Conservation (phyloP, 2,888 invertebrate species). For the Tetropium fuscum region DNA sequence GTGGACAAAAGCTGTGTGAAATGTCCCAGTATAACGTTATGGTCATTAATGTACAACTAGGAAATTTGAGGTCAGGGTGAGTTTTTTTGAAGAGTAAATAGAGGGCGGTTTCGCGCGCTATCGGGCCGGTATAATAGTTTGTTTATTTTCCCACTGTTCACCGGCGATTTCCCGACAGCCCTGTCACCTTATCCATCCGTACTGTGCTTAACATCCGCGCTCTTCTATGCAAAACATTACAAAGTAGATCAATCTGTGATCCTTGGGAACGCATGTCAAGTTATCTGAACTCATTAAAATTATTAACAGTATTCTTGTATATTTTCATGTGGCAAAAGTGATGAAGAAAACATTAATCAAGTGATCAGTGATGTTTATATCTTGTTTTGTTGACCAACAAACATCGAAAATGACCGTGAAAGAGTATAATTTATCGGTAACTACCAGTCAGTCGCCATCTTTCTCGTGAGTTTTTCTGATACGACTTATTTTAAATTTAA, state of each 20-base stretch:
- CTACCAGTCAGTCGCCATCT: slow-evolving; percentile 71
- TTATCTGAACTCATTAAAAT: slow-evolving; percentile 47
- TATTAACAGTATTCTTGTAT: slow-evolving; percentile 33
- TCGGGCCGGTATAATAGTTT: slow-evolving; percentile 65
- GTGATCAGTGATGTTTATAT: slow-evolving; percentile 54
- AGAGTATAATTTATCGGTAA: slow-evolving; percentile 66
- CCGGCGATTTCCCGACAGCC: slow-evolving; percentile 62
- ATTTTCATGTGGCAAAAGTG: slow-evolving; percentile 35
- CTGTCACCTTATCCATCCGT: slow-evolving; percentile 65
- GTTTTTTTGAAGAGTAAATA: slow-evolving; percentile 50
- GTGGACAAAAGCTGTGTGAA: slow-evolving; percentile 20
- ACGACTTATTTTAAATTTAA: slow-evolving; percentile 54
- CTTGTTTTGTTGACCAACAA: slow-evolving; percentile 63
- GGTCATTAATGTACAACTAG: slow-evolving; percentile 28
- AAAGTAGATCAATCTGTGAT: slow-evolving; percentile 66
- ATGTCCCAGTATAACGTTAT: slow-evolving; percentile 13
- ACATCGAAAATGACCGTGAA: slow-evolving; percentile 65
- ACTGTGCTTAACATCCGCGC: slow-evolving; percentile 55
- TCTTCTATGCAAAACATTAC: slow-evolving; percentile 66
- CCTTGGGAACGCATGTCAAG: slow-evolving; percentile 61
- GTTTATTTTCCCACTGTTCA: slow-evolving; percentile 66
- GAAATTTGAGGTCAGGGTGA: slow-evolving; percentile 34
- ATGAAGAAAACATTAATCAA: slow-evolving; percentile 38
- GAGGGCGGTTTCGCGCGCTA: slow-evolving; percentile 63
- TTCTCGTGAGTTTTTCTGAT: slow-evolving; percentile 69